phyloP scores from a whole-genome alignment of 2,113 vertebrate genomes.

The Castor canadensis region DNA sequence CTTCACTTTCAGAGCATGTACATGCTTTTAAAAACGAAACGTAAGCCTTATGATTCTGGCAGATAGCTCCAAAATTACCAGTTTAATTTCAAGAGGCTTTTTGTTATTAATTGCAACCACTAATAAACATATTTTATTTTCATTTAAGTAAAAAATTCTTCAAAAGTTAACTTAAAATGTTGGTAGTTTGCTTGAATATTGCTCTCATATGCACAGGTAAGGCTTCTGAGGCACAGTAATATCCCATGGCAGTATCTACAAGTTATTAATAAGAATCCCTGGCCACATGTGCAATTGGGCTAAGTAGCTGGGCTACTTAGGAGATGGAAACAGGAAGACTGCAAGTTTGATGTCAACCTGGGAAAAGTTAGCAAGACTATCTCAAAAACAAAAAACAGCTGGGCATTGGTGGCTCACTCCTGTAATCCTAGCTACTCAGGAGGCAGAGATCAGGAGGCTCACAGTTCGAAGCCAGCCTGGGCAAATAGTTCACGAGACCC shows the following conservation, averaged over 20 bases:
- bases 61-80: constrained; percentile 26
- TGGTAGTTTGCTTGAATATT: background rate
- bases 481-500: too few species aligned
- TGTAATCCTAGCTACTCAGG: too few species aligned
- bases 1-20: background rate
- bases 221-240: background rate
- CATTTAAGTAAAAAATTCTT: constrained; percentile 31
- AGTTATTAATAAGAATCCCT: background rate
- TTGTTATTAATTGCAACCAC: constrained; percentile 5
- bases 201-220: background rate
- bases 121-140: constrained; percentile 22
- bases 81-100: background rate
- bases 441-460: too few species aligned
- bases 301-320: too few species aligned
- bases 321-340: too few species aligned
- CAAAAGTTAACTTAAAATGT: constrained; percentile 27
- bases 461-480: too few species aligned
- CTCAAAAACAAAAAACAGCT: too few species aligned
- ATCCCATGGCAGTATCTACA: background rate
- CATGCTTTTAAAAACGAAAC: background rate
- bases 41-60: constrained; percentile 25
- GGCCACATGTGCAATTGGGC: too few species aligned
- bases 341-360: too few species aligned
- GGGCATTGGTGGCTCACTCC: too few species aligned
- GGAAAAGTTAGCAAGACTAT: too few species aligned